Conservation (phyloP, 92 coral and sea anemone species). For the Umimayanthus kanabou region DNA sequence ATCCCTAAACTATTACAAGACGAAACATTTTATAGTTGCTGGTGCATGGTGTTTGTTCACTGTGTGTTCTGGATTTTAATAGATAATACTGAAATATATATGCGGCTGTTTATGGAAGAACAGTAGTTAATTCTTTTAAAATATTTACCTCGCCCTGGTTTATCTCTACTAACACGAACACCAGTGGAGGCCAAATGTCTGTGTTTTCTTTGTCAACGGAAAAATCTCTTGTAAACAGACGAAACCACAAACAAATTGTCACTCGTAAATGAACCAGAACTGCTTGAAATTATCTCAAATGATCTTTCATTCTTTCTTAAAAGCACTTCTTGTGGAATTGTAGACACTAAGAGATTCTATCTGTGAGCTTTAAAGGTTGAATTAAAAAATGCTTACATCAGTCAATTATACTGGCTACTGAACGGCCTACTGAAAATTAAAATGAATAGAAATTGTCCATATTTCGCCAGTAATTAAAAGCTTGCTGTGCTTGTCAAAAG, state of each 20-base stretch:
- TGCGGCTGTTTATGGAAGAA: neutral
- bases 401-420: too few species aligned
- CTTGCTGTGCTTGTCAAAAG: neutral
- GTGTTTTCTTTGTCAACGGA: neutral
- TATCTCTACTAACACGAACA: neutral
- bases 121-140: neutral
- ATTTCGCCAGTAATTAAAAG: neutral
- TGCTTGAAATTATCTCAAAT: neutral
- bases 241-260: conserved; percentile 17
- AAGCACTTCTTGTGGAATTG: neutral
- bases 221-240: neutral
- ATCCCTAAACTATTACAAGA: neutral
- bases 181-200: neutral
- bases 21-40: too few species aligned
- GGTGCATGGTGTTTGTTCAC: neutral
- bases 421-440: neutral
- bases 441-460: neutral
- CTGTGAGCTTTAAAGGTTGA: neutral
- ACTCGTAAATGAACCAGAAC: neutral
- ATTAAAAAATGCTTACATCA: neutral
- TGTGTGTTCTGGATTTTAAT: neutral
- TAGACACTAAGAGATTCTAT: neutral
- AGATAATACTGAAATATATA: too few species aligned
- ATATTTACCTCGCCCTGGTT: too few species aligned
- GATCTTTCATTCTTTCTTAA: too few species aligned